Evolutionary conservation across 1,140 invertebrate species (phyloP).

Genomic region (Apocrypta bakeri): DNA sequence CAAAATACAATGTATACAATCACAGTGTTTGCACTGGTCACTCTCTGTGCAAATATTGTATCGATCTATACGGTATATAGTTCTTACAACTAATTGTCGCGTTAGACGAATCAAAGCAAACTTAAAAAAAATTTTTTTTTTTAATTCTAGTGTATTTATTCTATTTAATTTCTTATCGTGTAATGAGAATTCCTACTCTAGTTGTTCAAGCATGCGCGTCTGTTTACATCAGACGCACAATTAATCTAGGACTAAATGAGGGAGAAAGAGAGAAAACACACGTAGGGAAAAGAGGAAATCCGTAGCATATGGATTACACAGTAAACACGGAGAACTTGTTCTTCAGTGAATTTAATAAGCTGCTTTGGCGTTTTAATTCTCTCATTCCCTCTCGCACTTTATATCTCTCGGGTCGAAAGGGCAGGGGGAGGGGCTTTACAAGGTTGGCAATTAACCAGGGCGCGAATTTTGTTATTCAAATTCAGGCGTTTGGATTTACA

Average conservation of each 20-base stretch:
- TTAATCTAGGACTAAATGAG: neutral
- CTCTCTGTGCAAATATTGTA: neutral
- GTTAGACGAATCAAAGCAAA: neutral
- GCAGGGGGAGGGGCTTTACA: neutral
- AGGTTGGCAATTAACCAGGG: slow-evolving; percentile 15
- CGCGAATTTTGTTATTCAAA: slow-evolving; percentile 39
- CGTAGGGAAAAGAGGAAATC: neutral
- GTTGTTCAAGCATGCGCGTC: neutral
- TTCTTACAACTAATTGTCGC: neutral
- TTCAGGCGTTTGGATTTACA: slow-evolving; percentile 1
- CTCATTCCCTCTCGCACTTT: neutral
- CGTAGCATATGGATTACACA: slow-evolving; percentile 14
- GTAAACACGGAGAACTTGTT: neutral
- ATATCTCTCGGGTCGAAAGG: neutral
- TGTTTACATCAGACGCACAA: neutral
- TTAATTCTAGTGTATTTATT: neutral
- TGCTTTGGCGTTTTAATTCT: neutral
- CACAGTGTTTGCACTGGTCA: neutral
- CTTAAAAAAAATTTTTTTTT: neutral
- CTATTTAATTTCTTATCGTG: neutral
- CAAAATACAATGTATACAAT: neutral
- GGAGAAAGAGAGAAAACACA: slow-evolving; percentile 1
- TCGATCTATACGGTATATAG: neutral
- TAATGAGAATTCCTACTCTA: too few species aligned
- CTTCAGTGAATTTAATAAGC: slow-evolving; percentile 31